Base-by-base conservation (phyloP, 2,888 invertebrate genomes). In the Athrips mouffetella region DNA sequence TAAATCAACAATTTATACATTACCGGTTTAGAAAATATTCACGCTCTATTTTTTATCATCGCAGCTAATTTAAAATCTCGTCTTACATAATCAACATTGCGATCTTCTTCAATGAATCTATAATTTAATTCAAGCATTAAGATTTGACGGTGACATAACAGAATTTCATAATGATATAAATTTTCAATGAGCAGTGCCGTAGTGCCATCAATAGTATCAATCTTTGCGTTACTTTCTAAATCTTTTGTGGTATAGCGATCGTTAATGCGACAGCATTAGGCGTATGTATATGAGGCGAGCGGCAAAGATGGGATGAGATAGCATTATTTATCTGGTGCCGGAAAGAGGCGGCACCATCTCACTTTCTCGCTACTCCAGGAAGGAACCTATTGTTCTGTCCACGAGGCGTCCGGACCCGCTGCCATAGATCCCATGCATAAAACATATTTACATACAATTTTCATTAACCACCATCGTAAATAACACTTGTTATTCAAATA, bases 311-410 rank as follows among this genome's bases (percentile, higher is more conserved):
- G 41, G 54, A 50, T 48, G 56, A 69, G 70, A 78, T 76, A 64
- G 63, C 61, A 66, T 65, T 73, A 73, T 76, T 74, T 75, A 76
- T 76, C 58, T 66, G 50, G 59, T 59, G 65, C 60, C 65, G 70
- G 72, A 70, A 73, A 70, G 57, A 59, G 49, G 49, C 50, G 51
- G 47, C 51, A 58, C 61, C 60, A 59, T 58, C 48, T 65, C 55
- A 62, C 65, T 73, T 73, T 73, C 68, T 63, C 66, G 58, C 58
- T 48, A 48, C 51, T 53, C 48, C 56, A 64, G 73, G 70, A 74
- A 73, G 70, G 59, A 63, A 57, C 58, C 68, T 60, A 78, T 80
- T 81, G 81, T 80, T 77, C 65, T 72, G 62, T 58, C 56, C 52
- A 44, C 52, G 47, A 76, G 70, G 73, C 61, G 71, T 75, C 68